Conservation (phyloP, 1,140 invertebrate species). For the Bombus terrestris region DNA sequence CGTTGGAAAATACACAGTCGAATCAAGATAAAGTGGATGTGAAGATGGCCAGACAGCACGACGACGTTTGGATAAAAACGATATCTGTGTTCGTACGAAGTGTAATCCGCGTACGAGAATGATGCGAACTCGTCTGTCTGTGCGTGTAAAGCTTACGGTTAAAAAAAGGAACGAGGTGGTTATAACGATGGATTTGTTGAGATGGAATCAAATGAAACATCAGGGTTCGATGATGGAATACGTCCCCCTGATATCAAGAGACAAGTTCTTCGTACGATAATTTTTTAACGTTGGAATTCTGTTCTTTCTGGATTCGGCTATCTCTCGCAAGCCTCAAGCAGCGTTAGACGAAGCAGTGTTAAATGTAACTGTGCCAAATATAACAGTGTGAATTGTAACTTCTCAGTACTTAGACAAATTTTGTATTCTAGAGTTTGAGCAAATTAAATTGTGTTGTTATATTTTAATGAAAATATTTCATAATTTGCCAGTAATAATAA, state of each 20-base stretch:
- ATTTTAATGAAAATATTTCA: not conserved
- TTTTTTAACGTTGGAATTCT: too few species aligned
- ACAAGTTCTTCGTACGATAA: not conserved
- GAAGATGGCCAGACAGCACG: constrained; percentile 29
- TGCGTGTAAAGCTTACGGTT: not conserved
- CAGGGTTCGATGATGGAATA: not conserved
- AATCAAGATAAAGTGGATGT: constrained; percentile 58
- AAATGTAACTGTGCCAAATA: too few species aligned
- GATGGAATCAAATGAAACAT: not conserved
- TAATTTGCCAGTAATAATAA: too few species aligned
- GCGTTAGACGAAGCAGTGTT: too few species aligned
- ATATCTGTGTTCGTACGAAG: constrained; percentile 30
- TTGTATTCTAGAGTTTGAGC: not conserved
- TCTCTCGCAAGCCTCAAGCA: too few species aligned
- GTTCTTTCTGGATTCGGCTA: too few species aligned
- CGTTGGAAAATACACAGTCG: constrained; percentile 71
- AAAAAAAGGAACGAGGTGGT: not conserved
- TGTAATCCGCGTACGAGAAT: constrained; percentile 9
- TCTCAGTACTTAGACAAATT: not conserved
- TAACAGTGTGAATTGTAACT: too few species aligned
- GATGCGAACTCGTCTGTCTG: not conserved
- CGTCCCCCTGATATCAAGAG: not conserved
- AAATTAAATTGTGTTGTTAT: not conserved
- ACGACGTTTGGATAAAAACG: constrained; percentile 35
- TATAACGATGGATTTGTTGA: not conserved